Base-by-base conservation (phyloP, 2,888 invertebrate genomes). In the Congeria kusceri region DNA sequence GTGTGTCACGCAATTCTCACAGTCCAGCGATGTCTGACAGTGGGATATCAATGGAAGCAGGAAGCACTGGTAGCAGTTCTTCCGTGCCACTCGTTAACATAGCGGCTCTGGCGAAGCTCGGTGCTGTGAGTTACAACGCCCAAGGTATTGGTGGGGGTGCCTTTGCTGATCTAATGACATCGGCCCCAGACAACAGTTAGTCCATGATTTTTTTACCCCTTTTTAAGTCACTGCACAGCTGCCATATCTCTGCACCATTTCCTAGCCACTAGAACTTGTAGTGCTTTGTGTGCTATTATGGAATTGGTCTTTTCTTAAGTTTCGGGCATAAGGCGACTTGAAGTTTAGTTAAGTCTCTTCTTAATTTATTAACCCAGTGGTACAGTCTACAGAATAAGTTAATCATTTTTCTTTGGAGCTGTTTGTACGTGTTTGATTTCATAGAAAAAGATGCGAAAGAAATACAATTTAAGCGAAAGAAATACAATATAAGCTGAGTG, bases 31-130 rank as follows among this genome's bases (percentile, higher is more conserved):
- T 92, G 89, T 93, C 93, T 23, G 93, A 93, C 84, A 93, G 93
- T 80, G 93, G 93, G 61, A 92, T 93, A 67, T 92, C 92, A 20
- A 91, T 93, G 65, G 93, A 93, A 80, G 90, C 91, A 29, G 90
- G 88, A 29, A 92, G 91, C 75, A 91, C 88, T 28, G 91, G 90
- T 82, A 91, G 90, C 73, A 88, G 87, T 23, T 87, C 89, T n/a
- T 89, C 88, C 78, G 89, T 88, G 29, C 89, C 97, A 15, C 96
- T 97, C 88, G 97, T 97, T 93, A 98, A 98, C 94, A 95, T 98
- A 85, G 97, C 98, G 92, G 97, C 97, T 32, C 95, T 98, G 77
- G 97, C 97, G 76, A 98, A 98, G 94, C 95, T 98, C 72, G 97
- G 97, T 90, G 94, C 94, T 77, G 90, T 92, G 49, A 91, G 94